Conservation (phyloP, 2,797 vertebrate species). For the Phrynocephalus forsythii region DNA sequence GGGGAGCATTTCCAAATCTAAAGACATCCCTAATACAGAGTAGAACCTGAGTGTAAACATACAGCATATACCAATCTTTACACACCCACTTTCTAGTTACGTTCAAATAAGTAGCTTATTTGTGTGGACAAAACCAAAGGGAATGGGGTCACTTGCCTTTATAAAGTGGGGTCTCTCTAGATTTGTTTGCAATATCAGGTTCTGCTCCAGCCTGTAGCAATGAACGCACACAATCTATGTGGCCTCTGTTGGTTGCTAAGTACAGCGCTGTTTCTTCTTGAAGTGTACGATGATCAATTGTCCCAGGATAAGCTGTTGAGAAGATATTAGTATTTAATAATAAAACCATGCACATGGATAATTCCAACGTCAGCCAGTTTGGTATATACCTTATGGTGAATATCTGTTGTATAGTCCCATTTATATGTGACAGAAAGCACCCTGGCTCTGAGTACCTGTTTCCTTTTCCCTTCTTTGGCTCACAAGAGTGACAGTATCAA, state of each 20-base stretch:
- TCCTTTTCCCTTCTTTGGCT: too few species aligned
- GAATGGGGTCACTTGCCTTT: conserved; percentile 82
- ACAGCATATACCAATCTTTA: neutral
- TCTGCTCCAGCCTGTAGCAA: conserved; percentile 92
- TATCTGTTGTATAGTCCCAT: neutral
- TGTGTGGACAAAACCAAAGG: neutral
- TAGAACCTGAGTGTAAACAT: neutral
- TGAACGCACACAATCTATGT: conserved; percentile 85
- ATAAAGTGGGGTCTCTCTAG: conserved; percentile 93
- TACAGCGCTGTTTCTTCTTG: conserved; percentile 92
- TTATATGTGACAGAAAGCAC: neutral
- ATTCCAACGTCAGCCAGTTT: neutral
- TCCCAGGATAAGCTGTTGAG: conserved; percentile 83
- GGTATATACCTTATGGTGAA: neutral
- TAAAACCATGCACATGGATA: neutral
- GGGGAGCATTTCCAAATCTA: neutral
- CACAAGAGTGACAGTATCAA: too few species aligned
- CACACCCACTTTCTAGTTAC: neutral
- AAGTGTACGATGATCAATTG: conserved; percentile 93
- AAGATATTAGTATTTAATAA: neutral
- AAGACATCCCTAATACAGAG: neutral
- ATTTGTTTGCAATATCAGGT: conserved; percentile 92
- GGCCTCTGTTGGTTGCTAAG: conserved; percentile 85
- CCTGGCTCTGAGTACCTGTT: too few species aligned
- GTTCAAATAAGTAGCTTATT: neutral